Evolutionary conservation across 92 coral and sea anemone genomes (phyloP), one percentile per base, ranked within the genome.

Genomic region (Plumapathes pennacea): DNA sequence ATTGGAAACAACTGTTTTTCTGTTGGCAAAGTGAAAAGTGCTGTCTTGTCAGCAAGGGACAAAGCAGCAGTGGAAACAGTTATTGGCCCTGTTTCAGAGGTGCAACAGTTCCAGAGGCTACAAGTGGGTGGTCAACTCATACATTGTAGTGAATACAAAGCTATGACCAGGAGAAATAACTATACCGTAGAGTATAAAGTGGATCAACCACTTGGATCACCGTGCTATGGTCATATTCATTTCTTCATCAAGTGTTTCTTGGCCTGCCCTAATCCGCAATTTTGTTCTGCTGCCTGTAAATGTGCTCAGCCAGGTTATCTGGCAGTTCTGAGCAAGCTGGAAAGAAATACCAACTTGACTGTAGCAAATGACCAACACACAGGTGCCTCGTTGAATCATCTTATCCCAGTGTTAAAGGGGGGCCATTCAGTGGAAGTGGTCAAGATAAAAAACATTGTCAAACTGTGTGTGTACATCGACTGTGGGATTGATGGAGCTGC

Each of bases 81-180:
- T 4, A 24, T 61, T 60, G 80, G 80, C 1, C 39, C 36, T 24
- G 52, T 72, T 29, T 24, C 72, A 22, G 41, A 5, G 20, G 72
- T 62, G 0, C 28, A 49, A 11, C 30, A 38, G n/a, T 72, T 72
- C 37, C 80, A 72, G 3, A 62, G 72, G 27, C n/a, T 61, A 30
- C 0, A 61, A 9, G 1, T 46, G 21, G 53, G 41, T 11, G 47
- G 57, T 7, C 64, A 66, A 30, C 17, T 66, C 4, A 23, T 66
- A 0, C 74, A 66, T 32, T 66, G 74, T 14, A 36, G 38, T 51
- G 36, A 66, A 10, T 66, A 66, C 51, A 66, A 38, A 38, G 1
- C 15, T 17, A 66, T 66, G 74, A 66, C 64, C 13, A 66, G 40
- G 36, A 66, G 74, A 50, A 66, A 66, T 40, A 66, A 66, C 31